Evolutionary conservation across 2,797 vertebrate species (phyloP), one percentile per base, ranked within the genome.

Genomic region (Sebastes cheni): DNA sequence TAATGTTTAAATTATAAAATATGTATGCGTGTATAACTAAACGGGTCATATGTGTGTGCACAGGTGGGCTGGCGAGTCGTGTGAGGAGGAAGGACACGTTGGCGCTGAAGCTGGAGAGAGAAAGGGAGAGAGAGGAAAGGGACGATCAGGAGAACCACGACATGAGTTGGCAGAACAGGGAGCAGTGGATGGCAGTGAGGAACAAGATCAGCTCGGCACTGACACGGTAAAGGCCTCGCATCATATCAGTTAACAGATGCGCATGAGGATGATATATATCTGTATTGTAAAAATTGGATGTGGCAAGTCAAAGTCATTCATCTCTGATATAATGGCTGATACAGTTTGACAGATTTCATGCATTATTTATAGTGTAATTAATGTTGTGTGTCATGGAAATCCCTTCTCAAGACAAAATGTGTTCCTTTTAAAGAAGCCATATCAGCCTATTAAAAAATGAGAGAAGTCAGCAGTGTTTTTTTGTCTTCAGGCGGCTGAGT

Each of bases 21-120:
- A 20, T 36, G 16, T 6, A 18, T 39, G 14, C 20, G 3, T n/a
- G 6, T 7, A 8, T 55, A 70, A 52, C 20, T 59, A 3, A 25
- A 3, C 27, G n/a, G 3, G 6, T 46, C 6, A 18, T 39, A 39
- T 69, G 7, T 81, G 42, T 82, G 50, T 82, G 23, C 69, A 42
- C 39, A 99, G 98, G 95, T 90, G 95, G 95, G 0, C 93, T 99
- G 82, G 97, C 97, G 5, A 97, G 94, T 82, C 97, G 96, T 59
- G 97, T 99, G 69, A 97, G 95, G 88, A 96, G 98, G 84, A 99
- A 99, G 91, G 98, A 99, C 87, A 99, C 98, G 0, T 84, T 99
- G 0, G 98, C 97, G 2, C 94, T 98, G 85, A 99, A 96, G 91
- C 88, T 98, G 92, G 97, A 96, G 94, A 91, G 71, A 23, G 87